A percentile compares a stretch with the other conserved stretches of the same genome.
Conservation (phyloP, 2,797 vertebrate species). For the Phalanger gymnotis region DNA sequence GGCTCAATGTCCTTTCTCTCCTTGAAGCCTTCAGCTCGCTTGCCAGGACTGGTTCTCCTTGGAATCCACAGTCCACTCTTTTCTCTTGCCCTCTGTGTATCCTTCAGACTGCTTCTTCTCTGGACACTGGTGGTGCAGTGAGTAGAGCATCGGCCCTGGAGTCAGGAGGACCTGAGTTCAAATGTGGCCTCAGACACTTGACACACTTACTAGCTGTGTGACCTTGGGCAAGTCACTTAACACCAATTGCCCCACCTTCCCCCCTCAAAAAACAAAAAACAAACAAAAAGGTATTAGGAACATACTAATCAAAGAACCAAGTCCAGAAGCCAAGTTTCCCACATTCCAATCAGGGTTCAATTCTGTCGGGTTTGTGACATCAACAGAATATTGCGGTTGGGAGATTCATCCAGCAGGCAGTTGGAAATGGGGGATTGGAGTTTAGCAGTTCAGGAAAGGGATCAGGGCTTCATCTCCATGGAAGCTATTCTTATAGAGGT, state of each 20-base stretch:
- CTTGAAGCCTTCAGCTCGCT: neutral
- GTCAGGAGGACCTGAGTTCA: no score
- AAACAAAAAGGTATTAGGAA: no score
- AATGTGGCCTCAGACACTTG: no score
- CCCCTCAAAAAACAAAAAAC: no score
- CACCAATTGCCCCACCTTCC: no score
- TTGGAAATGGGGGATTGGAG: neutral
- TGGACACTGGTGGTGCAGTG: no score
- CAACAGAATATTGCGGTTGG: neutral
- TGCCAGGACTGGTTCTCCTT: neutral
- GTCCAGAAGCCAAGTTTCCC: neutral
- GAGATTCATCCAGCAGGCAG: neutral
- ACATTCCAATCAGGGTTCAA: no score
- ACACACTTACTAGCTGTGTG: no score
- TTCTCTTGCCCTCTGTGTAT: neutral
- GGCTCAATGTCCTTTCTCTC: neutral
- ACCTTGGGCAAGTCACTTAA: no score
- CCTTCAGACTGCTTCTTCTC: neutral
- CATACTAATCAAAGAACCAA: neutral
- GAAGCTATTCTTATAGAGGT: neutral
- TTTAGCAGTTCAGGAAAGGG: neutral
- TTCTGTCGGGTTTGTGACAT: neutral
- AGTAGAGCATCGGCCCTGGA: no score
- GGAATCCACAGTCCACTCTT: neutral
- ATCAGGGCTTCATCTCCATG: neutral